Evolutionary conservation across 2,113 vertebrate species (phyloP).

Genomic region (Dolichallabes microphthalmus): DNA sequence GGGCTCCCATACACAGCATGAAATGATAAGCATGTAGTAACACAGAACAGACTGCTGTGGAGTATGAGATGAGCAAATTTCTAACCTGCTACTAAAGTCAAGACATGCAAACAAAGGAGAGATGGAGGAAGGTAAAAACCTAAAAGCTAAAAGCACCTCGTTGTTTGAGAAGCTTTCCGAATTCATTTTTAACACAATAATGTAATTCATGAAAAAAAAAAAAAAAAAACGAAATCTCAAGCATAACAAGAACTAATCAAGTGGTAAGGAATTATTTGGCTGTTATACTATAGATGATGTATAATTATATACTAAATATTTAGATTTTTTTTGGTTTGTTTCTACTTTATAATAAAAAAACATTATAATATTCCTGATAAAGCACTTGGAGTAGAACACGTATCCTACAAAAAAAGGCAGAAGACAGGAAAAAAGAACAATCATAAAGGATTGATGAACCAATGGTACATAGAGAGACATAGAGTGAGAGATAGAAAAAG

Average conservation of each 20-base stretch:
- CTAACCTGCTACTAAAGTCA: conserved; percentile 32
- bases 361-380: conserved; percentile 2
- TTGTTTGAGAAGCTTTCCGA: conserved; percentile 26
- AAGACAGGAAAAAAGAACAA: conserved; percentile 23
- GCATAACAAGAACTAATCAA: neutral
- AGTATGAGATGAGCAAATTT: neutral
- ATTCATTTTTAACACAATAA: neutral
- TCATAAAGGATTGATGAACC: neutral
- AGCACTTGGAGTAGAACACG: conserved; percentile 13
- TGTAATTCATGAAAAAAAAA: neutral
- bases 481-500: conserved; percentile 22
- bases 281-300: neutral
- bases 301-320: conserved; percentile 2
- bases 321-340: neutral
- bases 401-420: conserved; percentile 4
- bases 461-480: conserved; percentile 21
- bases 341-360: neutral
- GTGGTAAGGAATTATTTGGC: neutral
- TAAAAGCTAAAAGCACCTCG: conserved; percentile 3
- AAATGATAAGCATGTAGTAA: neutral
- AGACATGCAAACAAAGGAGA: neutral
- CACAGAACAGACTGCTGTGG: conserved; percentile 15
- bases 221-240: neutral
- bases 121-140: conserved; percentile 10
- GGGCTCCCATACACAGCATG: neutral